A percentile compares a stretch with the other conserved stretches of the same genome.
These are phyloP conservation scores for Popillia japonica DNA, from an alignment of 1,140 invertebrate species.

Conservation along the genomic window DNA sequence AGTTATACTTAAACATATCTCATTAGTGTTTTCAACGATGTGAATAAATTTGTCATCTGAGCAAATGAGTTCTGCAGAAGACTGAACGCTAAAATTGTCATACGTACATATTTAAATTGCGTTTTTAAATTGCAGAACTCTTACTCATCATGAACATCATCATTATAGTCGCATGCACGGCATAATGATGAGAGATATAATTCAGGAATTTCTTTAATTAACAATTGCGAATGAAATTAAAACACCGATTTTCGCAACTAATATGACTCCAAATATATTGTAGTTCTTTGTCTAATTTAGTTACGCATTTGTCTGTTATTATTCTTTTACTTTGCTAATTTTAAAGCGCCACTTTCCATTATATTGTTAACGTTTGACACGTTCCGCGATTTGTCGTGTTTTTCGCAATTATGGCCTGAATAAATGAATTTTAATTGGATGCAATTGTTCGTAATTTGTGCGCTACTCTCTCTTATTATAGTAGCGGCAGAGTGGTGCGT, in stretches of 20 bases:
- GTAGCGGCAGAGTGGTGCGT: background rate
- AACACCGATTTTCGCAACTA: background rate
- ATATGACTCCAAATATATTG: background rate
- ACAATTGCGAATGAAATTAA: background rate
- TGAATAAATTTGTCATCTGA: constrained; percentile 2
- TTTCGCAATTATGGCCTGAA: constrained; percentile 18
- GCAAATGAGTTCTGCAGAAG: background rate
- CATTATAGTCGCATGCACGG: background rate
- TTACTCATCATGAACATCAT: background rate
- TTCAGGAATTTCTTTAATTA: background rate
- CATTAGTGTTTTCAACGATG: background rate
- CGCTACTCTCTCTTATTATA: background rate
- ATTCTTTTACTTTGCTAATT: background rate
- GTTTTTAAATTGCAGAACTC: constrained; percentile 13
- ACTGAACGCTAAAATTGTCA: background rate
- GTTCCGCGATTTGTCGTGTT: constrained; percentile 6
- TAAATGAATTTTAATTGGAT: constrained; percentile 12
- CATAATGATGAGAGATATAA: background rate
- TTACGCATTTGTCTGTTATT: background rate
- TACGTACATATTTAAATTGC: constrained; percentile 2
- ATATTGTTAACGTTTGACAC: constrained; percentile 15
- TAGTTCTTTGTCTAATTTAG: background rate
- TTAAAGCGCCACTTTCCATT: constrained; percentile 3
- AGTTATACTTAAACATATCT: background rate
- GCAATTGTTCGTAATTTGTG: background rate